Conservation (phyloP, 2,113 vertebrate species). For the Dasyornis broadbenti region DNA sequence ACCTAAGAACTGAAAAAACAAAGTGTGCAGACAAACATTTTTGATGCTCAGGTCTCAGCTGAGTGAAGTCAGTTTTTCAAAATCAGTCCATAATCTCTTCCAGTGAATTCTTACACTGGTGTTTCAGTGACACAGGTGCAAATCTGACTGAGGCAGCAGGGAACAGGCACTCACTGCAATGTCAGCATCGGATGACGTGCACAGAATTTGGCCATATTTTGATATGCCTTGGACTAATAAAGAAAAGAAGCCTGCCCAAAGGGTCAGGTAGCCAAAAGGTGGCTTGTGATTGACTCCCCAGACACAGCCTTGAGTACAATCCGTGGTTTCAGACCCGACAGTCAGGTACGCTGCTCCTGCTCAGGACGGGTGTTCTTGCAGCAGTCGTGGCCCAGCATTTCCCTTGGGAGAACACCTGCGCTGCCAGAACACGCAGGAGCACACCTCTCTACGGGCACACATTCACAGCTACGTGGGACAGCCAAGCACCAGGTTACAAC, state of each 20-base stretch:
- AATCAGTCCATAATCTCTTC: neutral
- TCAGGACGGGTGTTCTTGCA: neutral
- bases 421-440: neutral
- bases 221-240: neutral
- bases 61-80: neutral
- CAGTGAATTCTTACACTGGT: neutral
- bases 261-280: neutral
- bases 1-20: neutral
- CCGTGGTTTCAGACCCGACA: neutral
- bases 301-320: neutral
- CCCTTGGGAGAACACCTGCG: neutral
- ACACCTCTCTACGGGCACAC: fast-evolving
- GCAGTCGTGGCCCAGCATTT: neutral
- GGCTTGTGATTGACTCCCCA: neutral
- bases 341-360: neutral
- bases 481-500: neutral
- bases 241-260: neutral
- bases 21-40: neutral
- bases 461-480: fast-evolving
- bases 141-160: neutral
- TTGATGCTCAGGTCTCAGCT: neutral
- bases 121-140: fast-evolving
- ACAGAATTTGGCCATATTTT: neutral
- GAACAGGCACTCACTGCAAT: neutral
- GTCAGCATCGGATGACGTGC: neutral